These are phyloP conservation scores for Felis chaus DNA, from an alignment of 2,113 vertebrate species.

Conservation along the genomic window DNA sequence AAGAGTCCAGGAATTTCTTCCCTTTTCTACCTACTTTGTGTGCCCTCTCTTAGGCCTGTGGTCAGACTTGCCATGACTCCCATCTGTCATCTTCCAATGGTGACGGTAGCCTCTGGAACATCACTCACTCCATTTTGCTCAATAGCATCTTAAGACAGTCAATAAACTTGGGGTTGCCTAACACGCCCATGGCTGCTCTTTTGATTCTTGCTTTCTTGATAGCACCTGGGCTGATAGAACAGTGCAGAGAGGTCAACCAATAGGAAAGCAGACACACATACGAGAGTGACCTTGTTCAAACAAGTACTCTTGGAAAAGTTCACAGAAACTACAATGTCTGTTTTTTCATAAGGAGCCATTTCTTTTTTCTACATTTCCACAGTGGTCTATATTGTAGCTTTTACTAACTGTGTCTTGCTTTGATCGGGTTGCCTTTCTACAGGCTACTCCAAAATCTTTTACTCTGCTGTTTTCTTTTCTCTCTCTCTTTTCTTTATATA, in stretches of 20 bases:
- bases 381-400: not conserved
- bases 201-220: not conserved
- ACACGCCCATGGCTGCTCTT: not conserved
- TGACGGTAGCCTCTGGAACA: not conserved
- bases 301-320: not conserved
- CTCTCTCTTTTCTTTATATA: not conserved
- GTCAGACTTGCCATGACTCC: not conserved
- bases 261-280: not conserved
- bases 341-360: not conserved
- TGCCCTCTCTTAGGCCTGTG: not conserved
- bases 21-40: not conserved
- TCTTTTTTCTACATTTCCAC: not conserved
- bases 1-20: not conserved
- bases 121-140: not conserved
- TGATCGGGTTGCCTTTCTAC: not conserved
- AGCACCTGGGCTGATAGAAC: not conserved
- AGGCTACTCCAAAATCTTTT: not conserved
- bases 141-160: not conserved
- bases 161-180: not conserved
- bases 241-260: not conserved
- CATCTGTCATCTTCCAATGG: not conserved
- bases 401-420: not conserved
- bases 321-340: not conserved
- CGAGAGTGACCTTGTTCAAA: not conserved
- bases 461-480: not conserved